Base-by-base conservation (phyloP, 1,140 invertebrate species). In the Ptiloglossa arizonensis region DNA sequence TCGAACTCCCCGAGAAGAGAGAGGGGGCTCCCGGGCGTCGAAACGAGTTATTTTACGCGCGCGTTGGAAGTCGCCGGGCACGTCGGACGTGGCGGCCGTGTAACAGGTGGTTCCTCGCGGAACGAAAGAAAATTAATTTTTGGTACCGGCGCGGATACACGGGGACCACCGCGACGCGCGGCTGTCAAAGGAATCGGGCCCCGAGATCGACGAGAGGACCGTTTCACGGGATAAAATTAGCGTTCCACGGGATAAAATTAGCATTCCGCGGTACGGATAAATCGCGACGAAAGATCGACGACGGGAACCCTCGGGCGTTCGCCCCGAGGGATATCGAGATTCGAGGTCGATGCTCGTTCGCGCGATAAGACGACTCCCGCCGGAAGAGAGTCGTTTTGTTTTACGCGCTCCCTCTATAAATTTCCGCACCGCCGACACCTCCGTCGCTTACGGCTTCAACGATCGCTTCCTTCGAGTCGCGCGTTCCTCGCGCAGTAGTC, bases 51-150 rank as follows among this genome's bases (percentile, higher is more conserved):
- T 52, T 60, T 54, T 11, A 44, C 52, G 67, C 46, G 38, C 24
- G 41, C 44, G 17, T 71, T 60, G 52, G 66, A 62, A 52, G n/a
- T n/a, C 22, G 6, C n/a, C 29, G 1, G 64, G 24, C 9, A 48
- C 11, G 22, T 75, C 22, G 59, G 64, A 62, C 32, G 46, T 13
- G 24, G 46, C 17, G 24, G 46, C 17, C 22, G 57, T 24, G 75
- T 77, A 77, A 77, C 75, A 77, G 75, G 75, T 77, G 75, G 75
- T 71, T 77, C 46, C 46, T 63, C 46, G 19, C 19, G 19, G 46
- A 60, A 70, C 56, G 67, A 77, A 77, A 77, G 44, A 71, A 77
- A 77, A 71, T 77, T 70, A 77, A 77, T 77, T 77, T 77, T 77
- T 77, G 57, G 68, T n/a, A n/a, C 24, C 2, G 27, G 9, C 24